Percentiles rank a stretch among this genome's conserved stretches.
These are phyloP conservation scores for Hylaeus volcanicus DNA, from an alignment of 1,140 invertebrate genomes.

Conservation along the genomic window DNA sequence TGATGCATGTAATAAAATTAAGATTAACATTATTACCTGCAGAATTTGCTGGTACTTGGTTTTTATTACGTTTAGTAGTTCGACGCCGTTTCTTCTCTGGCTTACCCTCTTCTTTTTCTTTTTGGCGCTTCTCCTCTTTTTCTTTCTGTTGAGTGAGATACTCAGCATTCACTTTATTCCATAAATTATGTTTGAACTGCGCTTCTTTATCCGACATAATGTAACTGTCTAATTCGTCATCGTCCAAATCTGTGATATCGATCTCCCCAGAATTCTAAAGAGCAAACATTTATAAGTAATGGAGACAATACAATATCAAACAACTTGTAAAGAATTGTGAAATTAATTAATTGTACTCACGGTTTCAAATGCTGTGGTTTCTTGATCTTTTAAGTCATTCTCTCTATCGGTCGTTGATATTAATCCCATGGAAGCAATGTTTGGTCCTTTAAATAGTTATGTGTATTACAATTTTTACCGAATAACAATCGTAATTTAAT, in stretches of 20 bases:
- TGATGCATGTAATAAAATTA: conserved; percentile 10
- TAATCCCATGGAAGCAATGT: conserved; percentile 77
- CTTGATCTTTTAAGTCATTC: conserved; percentile 55
- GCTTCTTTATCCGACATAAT: conserved; percentile 92
- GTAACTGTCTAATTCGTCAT: conserved; percentile 93
- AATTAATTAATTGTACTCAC: conserved; percentile 54
- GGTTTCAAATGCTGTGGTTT: conserved; percentile 65
- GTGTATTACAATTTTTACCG: conserved; percentile 20
- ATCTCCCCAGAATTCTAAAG: conserved; percentile 83
- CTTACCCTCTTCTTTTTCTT: conserved; percentile 89
- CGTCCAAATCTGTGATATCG: conserved; percentile 91
- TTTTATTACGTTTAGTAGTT: conserved; percentile 83
- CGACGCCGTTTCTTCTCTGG: conserved; percentile 88
- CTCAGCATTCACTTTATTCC: conserved; percentile 91
- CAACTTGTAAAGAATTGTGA: neutral
- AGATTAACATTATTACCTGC: conserved; percentile 80
- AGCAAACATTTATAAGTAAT: conserved; percentile 20
- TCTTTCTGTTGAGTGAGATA: conserved; percentile 92
- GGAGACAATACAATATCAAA: neutral
- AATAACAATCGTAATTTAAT: neutral
- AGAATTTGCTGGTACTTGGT: conserved; percentile 85
- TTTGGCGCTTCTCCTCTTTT: conserved; percentile 88
- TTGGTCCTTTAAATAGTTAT: conserved; percentile 71
- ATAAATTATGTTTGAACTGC: conserved; percentile 88
- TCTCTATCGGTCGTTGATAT: conserved; percentile 52